Conservation (phyloP, 2,113 vertebrate genomes). For the Trematocara stigmaticum region DNA sequence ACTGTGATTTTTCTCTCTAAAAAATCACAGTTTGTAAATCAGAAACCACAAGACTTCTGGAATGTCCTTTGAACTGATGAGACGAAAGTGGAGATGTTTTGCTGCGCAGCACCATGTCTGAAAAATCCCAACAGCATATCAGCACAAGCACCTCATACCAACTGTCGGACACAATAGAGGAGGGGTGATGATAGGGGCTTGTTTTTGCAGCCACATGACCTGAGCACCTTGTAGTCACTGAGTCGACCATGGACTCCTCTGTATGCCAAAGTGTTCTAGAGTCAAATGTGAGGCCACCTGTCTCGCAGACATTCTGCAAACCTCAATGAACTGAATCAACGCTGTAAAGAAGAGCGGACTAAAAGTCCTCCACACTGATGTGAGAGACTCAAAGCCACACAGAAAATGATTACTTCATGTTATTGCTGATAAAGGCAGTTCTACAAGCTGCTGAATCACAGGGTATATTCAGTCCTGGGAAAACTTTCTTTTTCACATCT, state of each 20-base stretch:
- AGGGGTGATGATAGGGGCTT: neutral
- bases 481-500: neutral
- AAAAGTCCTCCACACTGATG: neutral
- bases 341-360: neutral
- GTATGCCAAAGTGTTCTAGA: neutral
- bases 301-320: neutral
- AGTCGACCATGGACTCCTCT: neutral
- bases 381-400: neutral
- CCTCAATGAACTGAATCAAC: neutral
- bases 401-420: neutral
- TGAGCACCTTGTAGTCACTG: neutral
- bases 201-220: accelerated
- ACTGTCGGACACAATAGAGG: neutral
- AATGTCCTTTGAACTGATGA: neutral
- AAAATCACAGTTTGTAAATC: neutral
- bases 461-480: neutral
- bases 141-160: neutral
- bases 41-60: neutral
- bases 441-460: neutral
- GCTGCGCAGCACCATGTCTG: neutral
- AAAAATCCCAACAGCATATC: neutral
- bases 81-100: neutral
- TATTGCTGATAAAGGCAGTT: neutral
- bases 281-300: neutral
- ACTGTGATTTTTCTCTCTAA: neutral